Base-by-base conservation (phyloP, 2,797 vertebrate genomes). In the Takifugu rubripes region DNA sequence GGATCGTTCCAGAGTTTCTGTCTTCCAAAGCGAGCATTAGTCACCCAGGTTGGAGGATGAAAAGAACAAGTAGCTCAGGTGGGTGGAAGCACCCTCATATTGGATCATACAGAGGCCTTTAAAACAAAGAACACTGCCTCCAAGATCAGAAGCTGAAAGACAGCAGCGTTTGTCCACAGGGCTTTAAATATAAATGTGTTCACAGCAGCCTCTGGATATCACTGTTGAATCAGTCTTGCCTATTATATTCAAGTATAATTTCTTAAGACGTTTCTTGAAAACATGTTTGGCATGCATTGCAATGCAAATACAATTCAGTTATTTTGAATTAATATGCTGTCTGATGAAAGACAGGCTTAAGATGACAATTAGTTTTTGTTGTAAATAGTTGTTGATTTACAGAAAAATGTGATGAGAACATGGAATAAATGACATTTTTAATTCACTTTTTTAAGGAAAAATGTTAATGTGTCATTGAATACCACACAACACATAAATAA, bases 31-130 rank as follows among this genome's bases (percentile, higher is more conserved):
- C 54, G 53, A 65, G 75, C 64, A 59, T 88, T 85, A 89, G 86
- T 89, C 87, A 89, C 73, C 76, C 77, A 81, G 84, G 83, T 86
- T 82, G 86, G 84, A 86, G 84, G 84, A 86, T 78, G 80, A 70
- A 72, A 70, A 85, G 76, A 82, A 84, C 74, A 75, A 79, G 78
- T 70, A 70, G 75, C 78, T 74, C 85, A 78, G 78, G 87, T 89
- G 87, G 87, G 87, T 82, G 87, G 86, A 82, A 66, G 52, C 76
- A 73, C 81, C 77, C 79, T 84, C 72, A 55, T 73, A 75, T 75
- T 78, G 73, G 79, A 81, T 86, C 73, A 77, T 56, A 74, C 52
- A 66, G 71, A 77, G 67, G 59, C 74, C 83, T 78, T 58, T 17
- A 70, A 83, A 82, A 82, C 71, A 85, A 82, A 79, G 69, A 79